A percentile compares a stretch with the other conserved stretches of the same genome.
Conservation (phyloP, 2,797 vertebrate species). For the Acanthopagrus latus region DNA sequence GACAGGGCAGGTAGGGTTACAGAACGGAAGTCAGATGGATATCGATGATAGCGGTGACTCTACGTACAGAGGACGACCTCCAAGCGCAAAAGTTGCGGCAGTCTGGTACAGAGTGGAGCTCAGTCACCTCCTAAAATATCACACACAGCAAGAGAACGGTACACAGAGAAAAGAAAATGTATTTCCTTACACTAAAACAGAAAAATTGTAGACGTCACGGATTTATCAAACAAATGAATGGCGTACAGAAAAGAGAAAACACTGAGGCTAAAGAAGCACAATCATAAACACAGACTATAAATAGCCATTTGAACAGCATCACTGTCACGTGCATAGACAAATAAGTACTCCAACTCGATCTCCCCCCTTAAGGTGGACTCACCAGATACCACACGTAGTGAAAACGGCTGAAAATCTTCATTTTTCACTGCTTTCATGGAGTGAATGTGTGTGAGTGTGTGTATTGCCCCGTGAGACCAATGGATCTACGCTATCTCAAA, state of each 20-base stretch:
- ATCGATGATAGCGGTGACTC: conserved; percentile 60
- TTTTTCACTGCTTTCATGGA: conserved; percentile 48
- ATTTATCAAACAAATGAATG: conserved; percentile 13
- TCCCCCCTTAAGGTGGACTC: conserved; percentile 55
- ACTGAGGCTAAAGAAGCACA: conserved; percentile 8
- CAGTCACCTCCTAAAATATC: conserved; percentile 81
- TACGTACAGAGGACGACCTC: conserved; percentile 83
- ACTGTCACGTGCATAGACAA: conserved; percentile 28
- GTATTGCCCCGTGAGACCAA: conserved; percentile 13
- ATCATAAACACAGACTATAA: conserved; percentile 24
- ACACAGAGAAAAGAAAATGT: conserved; percentile 54
- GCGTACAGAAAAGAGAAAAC: conserved; percentile 18
- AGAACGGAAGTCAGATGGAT: conserved; percentile 62
- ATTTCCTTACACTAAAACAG: conserved; percentile 34
- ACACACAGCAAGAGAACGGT: conserved; percentile 70
- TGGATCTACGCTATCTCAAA: conserved; percentile 41
- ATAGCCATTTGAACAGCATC: conserved; percentile 36
- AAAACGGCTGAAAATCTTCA: conserved; percentile 92
- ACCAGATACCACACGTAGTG: conserved; percentile 91
- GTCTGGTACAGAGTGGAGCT: conserved; percentile 76
- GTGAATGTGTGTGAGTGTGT: conserved; percentile 12
- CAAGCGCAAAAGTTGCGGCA: conserved; percentile 82
- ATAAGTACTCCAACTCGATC: conserved; percentile 13
- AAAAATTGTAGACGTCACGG: conserved; percentile 11
- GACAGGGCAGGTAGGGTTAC: conserved; percentile 46